Evolutionary conservation across 1,140 invertebrate species (phyloP).

Genomic region (Conus betulinus): DNA sequence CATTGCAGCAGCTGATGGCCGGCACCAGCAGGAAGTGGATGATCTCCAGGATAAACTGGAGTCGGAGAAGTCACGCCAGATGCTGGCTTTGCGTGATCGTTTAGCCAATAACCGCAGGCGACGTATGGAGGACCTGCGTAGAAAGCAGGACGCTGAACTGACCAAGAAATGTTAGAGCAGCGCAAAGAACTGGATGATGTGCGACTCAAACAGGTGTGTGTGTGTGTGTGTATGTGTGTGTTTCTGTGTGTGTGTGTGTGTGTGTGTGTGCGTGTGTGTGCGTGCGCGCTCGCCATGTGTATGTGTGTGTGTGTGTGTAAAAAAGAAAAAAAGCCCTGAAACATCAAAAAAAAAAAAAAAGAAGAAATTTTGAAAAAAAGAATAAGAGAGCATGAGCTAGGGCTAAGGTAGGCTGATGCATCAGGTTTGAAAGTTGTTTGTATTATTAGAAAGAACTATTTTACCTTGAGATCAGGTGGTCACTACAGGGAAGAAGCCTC

Average conservation of each 20-base stretch:
- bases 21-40: constrained; percentile 68
- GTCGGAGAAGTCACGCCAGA: constrained; percentile 62
- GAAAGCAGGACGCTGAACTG: constrained; percentile 68
- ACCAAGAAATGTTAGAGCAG: constrained; percentile 70
- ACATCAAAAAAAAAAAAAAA: too few relatives aligned
- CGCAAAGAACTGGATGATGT: constrained; percentile 72
- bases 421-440: too few relatives aligned
- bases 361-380: too few relatives aligned
- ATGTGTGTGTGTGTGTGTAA: too few relatives aligned
- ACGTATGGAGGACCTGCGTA: constrained; percentile 66
- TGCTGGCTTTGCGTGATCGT: constrained; percentile 64
- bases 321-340: too few relatives aligned
- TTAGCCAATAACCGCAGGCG: constrained; percentile 59
- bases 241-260: too few relatives aligned
- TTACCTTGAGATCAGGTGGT: too few relatives aligned
- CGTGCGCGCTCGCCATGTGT: too few relatives aligned
- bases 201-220: constrained; percentile 59
- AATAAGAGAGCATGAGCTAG: too few relatives aligned
- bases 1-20: constrained; percentile 66
- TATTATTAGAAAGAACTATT: too few relatives aligned
- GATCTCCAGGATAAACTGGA: constrained; percentile 64
- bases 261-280: neutral
- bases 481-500: too few relatives aligned
- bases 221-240: constrained; percentile 12
- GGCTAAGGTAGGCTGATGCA: too few relatives aligned